Percentiles rank a stretch among this genome's conserved stretches.
Evolutionary conservation across 2,113 vertebrate species (phyloP).

Genomic region (Corvus moneduloides): DNA sequence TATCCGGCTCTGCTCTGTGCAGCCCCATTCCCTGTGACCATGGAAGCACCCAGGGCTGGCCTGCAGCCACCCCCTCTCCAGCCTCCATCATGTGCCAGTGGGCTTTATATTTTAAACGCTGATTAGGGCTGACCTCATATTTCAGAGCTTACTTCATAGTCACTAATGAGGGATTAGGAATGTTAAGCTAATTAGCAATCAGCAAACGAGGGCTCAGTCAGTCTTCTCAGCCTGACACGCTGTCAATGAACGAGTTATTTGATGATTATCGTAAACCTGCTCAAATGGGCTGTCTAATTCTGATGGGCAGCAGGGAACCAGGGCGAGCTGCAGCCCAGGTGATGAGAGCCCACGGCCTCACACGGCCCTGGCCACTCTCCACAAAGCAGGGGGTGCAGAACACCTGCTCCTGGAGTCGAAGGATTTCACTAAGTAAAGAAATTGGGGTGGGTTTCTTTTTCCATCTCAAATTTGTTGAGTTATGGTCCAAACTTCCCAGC

Average conservation of each 20-base stretch:
- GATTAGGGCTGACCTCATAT: conserved; percentile 62
- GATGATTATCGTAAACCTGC: conserved; percentile 5
- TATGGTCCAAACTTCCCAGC: neutral
- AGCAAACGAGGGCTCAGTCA: conserved; percentile 42
- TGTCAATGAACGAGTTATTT: conserved; percentile 22
- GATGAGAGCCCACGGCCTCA: neutral
- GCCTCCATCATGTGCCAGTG: neutral
- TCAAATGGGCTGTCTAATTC: neutral
- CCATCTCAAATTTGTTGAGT: neutral
- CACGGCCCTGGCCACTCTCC: neutral
- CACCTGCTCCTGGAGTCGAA: neutral
- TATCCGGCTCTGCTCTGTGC: neutral
- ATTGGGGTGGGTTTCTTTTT: fast-evolving
- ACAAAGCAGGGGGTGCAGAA: neutral
- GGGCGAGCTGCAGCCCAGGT: neutral
- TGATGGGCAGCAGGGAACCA: neutral
- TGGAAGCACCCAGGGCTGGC: neutral
- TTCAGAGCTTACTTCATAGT: conserved; percentile 59
- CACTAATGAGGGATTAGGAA: conserved; percentile 65
- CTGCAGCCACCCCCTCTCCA: neutral
- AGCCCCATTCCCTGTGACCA: neutral
- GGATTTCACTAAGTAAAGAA: neutral
- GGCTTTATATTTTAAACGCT: conserved; percentile 31
- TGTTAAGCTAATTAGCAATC: conserved; percentile 64
- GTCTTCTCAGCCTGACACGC: neutral